Conservation (phyloP, 2,797 vertebrate genomes). For the Eleutherodactylus coqui region DNA sequence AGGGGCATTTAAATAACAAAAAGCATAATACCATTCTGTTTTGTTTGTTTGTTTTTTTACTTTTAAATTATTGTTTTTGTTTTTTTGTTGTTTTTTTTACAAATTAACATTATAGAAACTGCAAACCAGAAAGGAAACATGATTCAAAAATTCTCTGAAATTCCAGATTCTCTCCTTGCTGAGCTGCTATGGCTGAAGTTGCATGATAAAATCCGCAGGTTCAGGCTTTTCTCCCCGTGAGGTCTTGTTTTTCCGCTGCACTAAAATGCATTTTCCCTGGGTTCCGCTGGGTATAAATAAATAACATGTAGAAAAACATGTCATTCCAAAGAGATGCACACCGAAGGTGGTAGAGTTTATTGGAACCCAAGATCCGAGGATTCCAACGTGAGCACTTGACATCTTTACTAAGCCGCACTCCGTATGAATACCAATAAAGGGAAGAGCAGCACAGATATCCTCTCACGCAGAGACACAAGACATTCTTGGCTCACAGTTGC, state of each 20-base stretch:
- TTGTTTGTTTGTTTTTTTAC: too few relatives aligned
- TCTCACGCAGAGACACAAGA: slow-evolving; percentile 47
- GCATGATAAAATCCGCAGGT: slow-evolving; percentile 6
- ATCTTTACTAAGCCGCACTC: slow-evolving; percentile 42
- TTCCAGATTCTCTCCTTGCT: not conserved
- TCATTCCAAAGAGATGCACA: slow-evolving; percentile 29
- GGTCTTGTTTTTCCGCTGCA: slow-evolving; percentile 21
- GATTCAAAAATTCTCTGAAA: not conserved
- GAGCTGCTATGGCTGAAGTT: not conserved
- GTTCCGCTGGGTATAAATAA: slow-evolving; percentile 36
- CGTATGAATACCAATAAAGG: slow-evolving; percentile 52
- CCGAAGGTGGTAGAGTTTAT: slow-evolving; percentile 49
- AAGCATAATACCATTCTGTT: too few relatives aligned
- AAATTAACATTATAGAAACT: not conserved
- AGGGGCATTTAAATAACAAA: too few relatives aligned
- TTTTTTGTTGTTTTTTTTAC: too few relatives aligned
- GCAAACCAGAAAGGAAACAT: not conserved
- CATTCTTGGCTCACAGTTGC: slow-evolving; percentile 29
- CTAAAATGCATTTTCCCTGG: slow-evolving; percentile 8
- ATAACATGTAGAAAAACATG: slow-evolving; percentile 38
- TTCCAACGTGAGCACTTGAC: slow-evolving; percentile 38
- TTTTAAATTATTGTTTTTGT: too few relatives aligned
- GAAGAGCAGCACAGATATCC: not conserved
- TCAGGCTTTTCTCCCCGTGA: not conserved
- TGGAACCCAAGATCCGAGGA: slow-evolving; percentile 24